These are phyloP conservation scores for Passerina amoena DNA, from an alignment of 2,113 vertebrate genomes.

Conservation along the genomic window DNA sequence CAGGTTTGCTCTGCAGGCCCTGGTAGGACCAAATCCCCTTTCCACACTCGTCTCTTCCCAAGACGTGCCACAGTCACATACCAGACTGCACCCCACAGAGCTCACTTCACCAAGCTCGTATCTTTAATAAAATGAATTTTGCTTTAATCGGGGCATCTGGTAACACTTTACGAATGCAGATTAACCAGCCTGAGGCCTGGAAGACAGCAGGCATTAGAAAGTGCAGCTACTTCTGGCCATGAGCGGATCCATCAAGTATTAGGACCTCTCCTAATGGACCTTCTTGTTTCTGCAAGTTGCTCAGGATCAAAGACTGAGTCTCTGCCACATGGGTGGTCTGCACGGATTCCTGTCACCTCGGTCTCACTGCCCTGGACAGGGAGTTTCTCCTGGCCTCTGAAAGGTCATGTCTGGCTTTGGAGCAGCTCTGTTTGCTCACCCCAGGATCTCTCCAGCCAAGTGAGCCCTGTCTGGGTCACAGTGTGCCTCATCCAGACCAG, in stretches of 20 bases:
- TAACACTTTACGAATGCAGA: not conserved
- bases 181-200: not conserved
- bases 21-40: not conserved
- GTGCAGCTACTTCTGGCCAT: too few species aligned
- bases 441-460: not conserved
- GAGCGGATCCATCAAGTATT: not conserved
- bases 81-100: not conserved
- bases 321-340: not conserved
- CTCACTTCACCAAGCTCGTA: not conserved
- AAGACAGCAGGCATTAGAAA: not conserved
- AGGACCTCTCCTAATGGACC: not conserved
- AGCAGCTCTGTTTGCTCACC: not conserved
- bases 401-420: not conserved
- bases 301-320: not conserved
- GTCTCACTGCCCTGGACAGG: not conserved
- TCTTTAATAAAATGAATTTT: not conserved
- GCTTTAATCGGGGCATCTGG: not conserved
- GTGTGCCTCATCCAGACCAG: not conserved
- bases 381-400: not conserved
- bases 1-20: not conserved
- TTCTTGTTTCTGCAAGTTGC: not conserved
- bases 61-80: not conserved
- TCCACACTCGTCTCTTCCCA: not conserved
- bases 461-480: accelerated
- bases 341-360: not conserved